phyloP scores from a whole-genome alignment of 2,888 invertebrate genomes.

The Hirtodrosophila duncani region DNA sequence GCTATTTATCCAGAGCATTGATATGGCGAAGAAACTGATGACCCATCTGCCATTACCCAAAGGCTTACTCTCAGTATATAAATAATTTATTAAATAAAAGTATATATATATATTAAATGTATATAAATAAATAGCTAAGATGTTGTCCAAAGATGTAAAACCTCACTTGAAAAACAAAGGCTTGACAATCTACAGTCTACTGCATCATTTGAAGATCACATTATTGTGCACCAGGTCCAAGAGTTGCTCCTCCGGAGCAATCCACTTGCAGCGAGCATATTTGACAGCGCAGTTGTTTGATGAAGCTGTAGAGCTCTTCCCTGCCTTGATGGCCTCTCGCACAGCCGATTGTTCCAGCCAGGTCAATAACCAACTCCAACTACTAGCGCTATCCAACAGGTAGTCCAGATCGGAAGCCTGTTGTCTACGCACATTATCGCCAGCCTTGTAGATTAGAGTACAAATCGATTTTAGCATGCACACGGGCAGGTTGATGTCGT shows the following conservation, averaged over 20 bases:
- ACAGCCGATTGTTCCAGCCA: slow-evolving; percentile 79
- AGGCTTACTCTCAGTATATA: too few species aligned
- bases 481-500: slow-evolving; percentile 82
- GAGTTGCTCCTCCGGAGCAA: slow-evolving; percentile 61
- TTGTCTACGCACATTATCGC: slow-evolving; percentile 68
- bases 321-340: slow-evolving; percentile 80
- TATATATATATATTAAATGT: neutral
- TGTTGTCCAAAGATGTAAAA: too few species aligned
- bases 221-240: slow-evolving; percentile 50
- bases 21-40: too few species aligned
- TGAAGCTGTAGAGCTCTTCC: slow-evolving; percentile 48
- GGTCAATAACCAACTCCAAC: slow-evolving; percentile 78
- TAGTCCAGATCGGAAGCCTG: slow-evolving; percentile 79
- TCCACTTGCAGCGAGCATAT: slow-evolving; percentile 79
- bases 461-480: slow-evolving; percentile 83
- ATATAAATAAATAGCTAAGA: neutral
- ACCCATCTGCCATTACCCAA: too few species aligned
- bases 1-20: too few species aligned
- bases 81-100: neutral
- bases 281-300: slow-evolving; percentile 77
- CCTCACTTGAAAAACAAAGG: too few species aligned
- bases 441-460: slow-evolving; percentile 78
- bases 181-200: too few species aligned
- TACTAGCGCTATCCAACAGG: slow-evolving; percentile 79
- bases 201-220: slow-evolving; percentile 59